These are phyloP conservation scores for Nesoenas mayeri DNA, from an alignment of 2,113 vertebrate species.

Conservation along the genomic window DNA sequence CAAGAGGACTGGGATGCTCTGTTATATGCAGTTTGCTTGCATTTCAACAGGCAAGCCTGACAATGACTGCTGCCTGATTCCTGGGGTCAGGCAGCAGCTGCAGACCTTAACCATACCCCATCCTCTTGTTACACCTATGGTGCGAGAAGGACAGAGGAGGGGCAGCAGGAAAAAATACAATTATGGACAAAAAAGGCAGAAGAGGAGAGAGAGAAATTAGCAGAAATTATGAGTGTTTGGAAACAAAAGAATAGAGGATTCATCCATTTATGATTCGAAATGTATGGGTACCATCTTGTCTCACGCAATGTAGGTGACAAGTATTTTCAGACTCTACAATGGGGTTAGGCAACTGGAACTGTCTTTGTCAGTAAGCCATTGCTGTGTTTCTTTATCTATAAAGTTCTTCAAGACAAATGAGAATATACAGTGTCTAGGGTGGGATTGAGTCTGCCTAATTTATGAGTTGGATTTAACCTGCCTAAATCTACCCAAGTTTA, in stretches of 20 bases:
- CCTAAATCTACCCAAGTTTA: neutral
- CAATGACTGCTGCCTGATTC: neutral
- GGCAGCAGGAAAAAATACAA: neutral
- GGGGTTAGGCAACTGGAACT: neutral
- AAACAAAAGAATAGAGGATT: neutral
- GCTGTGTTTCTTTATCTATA: neutral
- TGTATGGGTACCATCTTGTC: fast-evolving
- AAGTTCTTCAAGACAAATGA: neutral
- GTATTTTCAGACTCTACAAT: neutral
- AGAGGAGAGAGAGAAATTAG: neutral
- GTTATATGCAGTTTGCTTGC: neutral
- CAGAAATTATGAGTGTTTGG: neutral
- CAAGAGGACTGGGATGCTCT: neutral
- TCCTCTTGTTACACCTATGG: neutral
- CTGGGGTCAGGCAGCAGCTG: neutral
- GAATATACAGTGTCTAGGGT: neutral
- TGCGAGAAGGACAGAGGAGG: neutral
- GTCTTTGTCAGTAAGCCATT: neutral
- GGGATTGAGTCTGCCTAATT: neutral
- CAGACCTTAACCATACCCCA: neutral
- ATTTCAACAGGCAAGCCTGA: neutral
- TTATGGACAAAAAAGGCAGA: neutral
- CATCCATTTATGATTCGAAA: neutral
- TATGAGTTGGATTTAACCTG: neutral
- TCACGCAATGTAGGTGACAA: neutral